Percentiles rank a stretch among this genome's conserved stretches.
Conservation (phyloP, 2,888 invertebrate species). For the Oscheius sp. region DNA sequence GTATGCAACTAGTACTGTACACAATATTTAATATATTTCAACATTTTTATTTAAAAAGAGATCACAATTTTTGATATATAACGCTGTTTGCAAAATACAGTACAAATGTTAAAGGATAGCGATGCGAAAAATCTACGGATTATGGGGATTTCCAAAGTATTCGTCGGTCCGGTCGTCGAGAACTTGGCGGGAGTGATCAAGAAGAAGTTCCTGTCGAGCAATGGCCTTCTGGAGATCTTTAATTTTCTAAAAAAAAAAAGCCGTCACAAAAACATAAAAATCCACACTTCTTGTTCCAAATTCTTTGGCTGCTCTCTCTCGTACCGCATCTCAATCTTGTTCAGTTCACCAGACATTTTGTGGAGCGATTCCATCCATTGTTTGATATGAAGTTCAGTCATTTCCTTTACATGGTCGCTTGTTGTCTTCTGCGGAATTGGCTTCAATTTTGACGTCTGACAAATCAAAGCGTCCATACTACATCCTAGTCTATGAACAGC, state of each 20-base stretch:
- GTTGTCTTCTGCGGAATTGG: conserved; percentile 54
- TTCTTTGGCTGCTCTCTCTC: conserved; percentile 7
- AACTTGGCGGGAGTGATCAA: not conserved
- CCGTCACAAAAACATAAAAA: not conserved
- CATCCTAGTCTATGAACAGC: too few relatives aligned
- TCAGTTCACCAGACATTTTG: conserved; percentile 27
- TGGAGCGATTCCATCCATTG: conserved; percentile 19
- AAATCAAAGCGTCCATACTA: too few relatives aligned
- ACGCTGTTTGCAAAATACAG: not conserved
- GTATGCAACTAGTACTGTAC: too few relatives aligned
- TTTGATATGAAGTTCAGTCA: conserved; percentile 57
- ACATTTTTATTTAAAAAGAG: too few relatives aligned
- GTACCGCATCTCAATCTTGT: conserved; percentile 14
- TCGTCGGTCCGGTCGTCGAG: conserved; percentile 24
- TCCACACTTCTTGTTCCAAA: conserved; percentile 9
- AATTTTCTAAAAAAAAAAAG: conserved; percentile 18
- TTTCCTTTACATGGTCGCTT: conserved; percentile 63
- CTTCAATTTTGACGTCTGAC: too few relatives aligned
- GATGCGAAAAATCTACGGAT: too few relatives aligned
- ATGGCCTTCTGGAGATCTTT: conserved; percentile 16
- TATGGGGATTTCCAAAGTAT: conserved; percentile 23
- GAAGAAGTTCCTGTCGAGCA: conserved; percentile 14
- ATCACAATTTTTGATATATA: too few relatives aligned
- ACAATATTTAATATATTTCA: too few relatives aligned
- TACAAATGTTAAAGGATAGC: not conserved